Evolutionary conservation across 2,797 vertebrate species (phyloP).

Genomic region (Chloroceryle inda): DNA sequence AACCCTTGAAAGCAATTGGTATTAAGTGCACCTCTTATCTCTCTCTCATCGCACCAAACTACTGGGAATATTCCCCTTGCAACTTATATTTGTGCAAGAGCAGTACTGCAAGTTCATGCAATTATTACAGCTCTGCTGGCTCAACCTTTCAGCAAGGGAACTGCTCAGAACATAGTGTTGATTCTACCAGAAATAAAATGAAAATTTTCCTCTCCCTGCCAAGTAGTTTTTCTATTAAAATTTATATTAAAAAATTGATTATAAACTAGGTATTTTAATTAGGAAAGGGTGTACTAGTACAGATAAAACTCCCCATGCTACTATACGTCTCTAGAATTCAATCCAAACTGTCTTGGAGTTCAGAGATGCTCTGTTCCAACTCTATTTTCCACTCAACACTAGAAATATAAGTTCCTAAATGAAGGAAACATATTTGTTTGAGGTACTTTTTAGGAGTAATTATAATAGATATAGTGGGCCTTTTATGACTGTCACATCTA

Average conservation of each 20-base stretch:
- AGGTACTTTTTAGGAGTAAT: not conserved
- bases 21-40: not conserved
- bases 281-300: not conserved
- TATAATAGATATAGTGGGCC: not conserved
- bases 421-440: not conserved
- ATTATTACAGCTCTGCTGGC: not conserved
- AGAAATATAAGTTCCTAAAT: not conserved
- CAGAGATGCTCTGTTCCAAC: not conserved
- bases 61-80: not conserved
- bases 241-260: too few species aligned
- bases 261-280: conserved; percentile 47
- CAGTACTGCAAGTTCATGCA: not conserved
- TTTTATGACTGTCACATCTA: not conserved
- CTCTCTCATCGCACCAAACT: not conserved
- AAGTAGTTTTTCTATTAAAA: conserved; percentile 5
- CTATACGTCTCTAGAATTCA: not conserved
- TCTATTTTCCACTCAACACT: not conserved
- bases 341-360: not conserved
- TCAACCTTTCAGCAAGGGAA: conserved; percentile 35
- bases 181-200: conserved; percentile 29
- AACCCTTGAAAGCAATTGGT: not conserved
- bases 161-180: not conserved
- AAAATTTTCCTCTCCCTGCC: not conserved
- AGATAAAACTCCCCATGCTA: conserved; percentile 58
- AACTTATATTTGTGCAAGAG: not conserved